Evolutionary conservation across 2,113 vertebrate species (phyloP).

Genomic region (Coracopsis vasa): DNA sequence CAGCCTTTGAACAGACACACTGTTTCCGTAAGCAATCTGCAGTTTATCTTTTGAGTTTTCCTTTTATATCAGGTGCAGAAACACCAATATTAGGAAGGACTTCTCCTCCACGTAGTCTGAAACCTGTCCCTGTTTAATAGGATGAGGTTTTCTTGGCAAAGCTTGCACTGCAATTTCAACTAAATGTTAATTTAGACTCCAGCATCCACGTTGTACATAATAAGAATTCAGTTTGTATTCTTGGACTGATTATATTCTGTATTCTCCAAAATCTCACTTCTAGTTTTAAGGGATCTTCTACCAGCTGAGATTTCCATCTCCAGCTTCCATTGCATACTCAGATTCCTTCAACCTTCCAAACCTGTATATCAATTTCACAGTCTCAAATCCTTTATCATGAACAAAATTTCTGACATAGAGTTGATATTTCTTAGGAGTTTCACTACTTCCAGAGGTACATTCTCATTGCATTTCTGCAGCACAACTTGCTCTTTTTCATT

Average conservation of each 20-base stretch:
- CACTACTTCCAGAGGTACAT: background rate
- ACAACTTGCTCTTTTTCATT: background rate
- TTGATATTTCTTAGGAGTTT: background rate
- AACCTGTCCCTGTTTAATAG: background rate
- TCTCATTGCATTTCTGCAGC: background rate
- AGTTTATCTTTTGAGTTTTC: background rate
- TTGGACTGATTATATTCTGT: background rate
- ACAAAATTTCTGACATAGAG: background rate
- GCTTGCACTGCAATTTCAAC: background rate
- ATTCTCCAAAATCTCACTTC: background rate
- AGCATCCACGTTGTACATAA: accelerated
- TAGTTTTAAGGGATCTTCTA: background rate
- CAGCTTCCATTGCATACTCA: background rate
- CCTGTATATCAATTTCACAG: background rate
- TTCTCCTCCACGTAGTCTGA: background rate
- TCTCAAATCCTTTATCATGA: background rate
- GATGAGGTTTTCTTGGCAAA: background rate
- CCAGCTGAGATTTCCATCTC: background rate
- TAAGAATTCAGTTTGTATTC: background rate
- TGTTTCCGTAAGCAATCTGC: background rate
- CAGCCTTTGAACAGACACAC: background rate
- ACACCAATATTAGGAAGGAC: background rate
- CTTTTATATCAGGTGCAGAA: background rate
- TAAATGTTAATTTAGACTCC: background rate
- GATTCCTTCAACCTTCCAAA: background rate